These are phyloP conservation scores for Diglossa cyanea DNA, from an alignment of 2,797 vertebrate genomes.

Conservation along the genomic window DNA sequence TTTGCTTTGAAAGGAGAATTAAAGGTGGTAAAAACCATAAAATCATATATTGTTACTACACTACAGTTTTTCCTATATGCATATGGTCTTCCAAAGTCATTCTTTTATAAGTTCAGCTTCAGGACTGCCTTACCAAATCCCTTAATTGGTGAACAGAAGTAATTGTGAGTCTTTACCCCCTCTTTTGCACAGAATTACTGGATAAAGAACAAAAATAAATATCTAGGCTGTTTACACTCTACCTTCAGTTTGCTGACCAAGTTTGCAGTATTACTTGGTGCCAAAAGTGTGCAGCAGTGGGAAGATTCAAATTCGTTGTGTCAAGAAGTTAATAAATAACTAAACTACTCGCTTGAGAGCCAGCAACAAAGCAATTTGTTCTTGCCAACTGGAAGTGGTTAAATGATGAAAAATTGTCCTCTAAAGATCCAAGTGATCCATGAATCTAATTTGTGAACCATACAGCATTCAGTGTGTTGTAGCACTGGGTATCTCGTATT, in stretches of 20 bases:
- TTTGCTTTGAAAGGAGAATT: neutral
- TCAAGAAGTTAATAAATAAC: constrained; percentile 63
- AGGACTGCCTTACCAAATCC: neutral
- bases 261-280: neutral
- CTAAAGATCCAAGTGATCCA: neutral
- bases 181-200: neutral
- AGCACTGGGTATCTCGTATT: neutral
- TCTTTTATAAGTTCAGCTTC: neutral
- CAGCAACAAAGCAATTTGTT: constrained; percentile 62
- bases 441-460: constrained; percentile 39
- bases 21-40: neutral
- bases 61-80: neutral
- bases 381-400: constrained; percentile 48
- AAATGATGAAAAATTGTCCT: constrained; percentile 65
- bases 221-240: neutral
- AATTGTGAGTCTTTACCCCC: neutral
- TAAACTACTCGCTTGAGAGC: constrained; percentile 35
- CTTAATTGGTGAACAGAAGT: neutral
- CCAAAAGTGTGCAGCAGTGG: neutral
- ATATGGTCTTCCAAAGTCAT: neutral
- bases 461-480: neutral
- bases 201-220: neutral
- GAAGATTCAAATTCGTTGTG: constrained; percentile 40
- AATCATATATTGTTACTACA: neutral
- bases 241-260: neutral